Evolutionary conservation across 2,888 invertebrate species (phyloP).

Genomic region (Hypselothyrea guttata): DNA sequence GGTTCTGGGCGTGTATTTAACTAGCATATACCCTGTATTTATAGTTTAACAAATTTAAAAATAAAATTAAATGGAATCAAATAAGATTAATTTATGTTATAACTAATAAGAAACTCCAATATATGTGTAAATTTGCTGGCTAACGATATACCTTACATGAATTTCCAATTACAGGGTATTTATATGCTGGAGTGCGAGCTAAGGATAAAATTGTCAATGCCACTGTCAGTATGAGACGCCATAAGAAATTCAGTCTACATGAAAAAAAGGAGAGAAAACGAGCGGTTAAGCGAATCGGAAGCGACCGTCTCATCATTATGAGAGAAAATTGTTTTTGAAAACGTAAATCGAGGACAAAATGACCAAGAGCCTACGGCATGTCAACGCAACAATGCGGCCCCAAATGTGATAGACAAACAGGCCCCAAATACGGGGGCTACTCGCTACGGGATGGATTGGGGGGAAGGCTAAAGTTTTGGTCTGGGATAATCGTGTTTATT

Average conservation of each 20-base stretch:
- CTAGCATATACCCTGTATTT: too few species aligned
- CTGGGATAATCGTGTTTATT: slow-evolving; percentile 63
- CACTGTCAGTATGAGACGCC: slow-evolving; percentile 6
- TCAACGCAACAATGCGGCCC: slow-evolving; percentile 51
- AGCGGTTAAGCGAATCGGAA: slow-evolving; percentile 53
- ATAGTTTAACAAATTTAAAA: too few species aligned
- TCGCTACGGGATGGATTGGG: neutral
- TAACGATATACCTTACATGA: too few species aligned
- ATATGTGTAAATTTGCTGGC: too few species aligned
- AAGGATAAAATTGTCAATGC: slow-evolving; percentile 27
- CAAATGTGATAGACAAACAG: slow-evolving; percentile 47
- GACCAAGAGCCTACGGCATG: slow-evolving; percentile 64
- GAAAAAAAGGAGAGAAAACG: slow-evolving; percentile 19
- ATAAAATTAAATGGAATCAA: too few species aligned
- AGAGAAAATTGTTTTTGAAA: slow-evolving; percentile 69
- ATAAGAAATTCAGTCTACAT: slow-evolving; percentile 33
- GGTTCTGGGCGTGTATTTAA: too few species aligned
- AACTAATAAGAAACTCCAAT: too few species aligned
- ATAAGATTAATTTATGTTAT: too few species aligned
- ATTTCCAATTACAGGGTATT: slow-evolving; percentile 8
- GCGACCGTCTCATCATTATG: slow-evolving; percentile 57
- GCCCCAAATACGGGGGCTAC: slow-evolving; percentile 10
- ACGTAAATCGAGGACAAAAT: slow-evolving; percentile 71
- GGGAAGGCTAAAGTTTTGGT: neutral
- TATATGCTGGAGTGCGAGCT: slow-evolving; percentile 5